Evolutionary conservation across 1,140 invertebrate genomes (phyloP), one percentile per base, ranked within the genome.

Genomic region (Geopemphigus sp.): DNA sequence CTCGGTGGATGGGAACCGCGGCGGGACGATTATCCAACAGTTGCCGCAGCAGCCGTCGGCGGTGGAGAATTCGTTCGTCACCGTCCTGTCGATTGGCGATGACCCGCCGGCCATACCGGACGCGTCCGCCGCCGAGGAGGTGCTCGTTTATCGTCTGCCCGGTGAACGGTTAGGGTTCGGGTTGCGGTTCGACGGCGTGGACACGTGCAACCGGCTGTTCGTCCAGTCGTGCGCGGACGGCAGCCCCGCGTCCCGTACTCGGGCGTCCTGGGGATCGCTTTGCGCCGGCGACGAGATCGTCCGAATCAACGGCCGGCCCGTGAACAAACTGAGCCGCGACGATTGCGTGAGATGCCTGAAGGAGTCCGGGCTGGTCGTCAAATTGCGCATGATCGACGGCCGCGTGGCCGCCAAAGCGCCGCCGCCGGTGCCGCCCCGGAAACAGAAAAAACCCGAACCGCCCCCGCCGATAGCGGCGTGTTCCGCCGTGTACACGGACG

Each of bases 121-220:
- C 15, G 81, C 82, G n/a, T n/a, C n/a, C 68, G 85, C 85, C 47
- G 86, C 88, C 19, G 91, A 93, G 82, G 90, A 93, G 85, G 90
- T 95, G 22, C 87, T 91, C 53, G 91, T 96, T 14, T 93, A 92
- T 83, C 88, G 95, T 80, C 87, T 96, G 76, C 93, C 94, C 0
- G 95, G 95, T 0, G 95, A 96, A 85, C 89, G 94, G 57, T 86
- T 98, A 0, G 95, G 95, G 0, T 94, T 98, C 84, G 94, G 94
- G 0, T 86, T 97, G 0, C 94, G 95, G 84, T 96, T 98, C 84
- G 94, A 97, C 85, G 95, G 94, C 50, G 94, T 94, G 5, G 91
- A 92, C 6, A 91, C 91, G 82, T 91, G 90, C 29, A 88, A 88
- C 15, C 88, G 91, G 81, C 87, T 97, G 24, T 92, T 94, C 73